Percentiles rank a stretch among this genome's conserved stretches.
Evolutionary conservation across 2,888 invertebrate genomes (phyloP).

Genomic region (Polylopha cassiicola): DNA sequence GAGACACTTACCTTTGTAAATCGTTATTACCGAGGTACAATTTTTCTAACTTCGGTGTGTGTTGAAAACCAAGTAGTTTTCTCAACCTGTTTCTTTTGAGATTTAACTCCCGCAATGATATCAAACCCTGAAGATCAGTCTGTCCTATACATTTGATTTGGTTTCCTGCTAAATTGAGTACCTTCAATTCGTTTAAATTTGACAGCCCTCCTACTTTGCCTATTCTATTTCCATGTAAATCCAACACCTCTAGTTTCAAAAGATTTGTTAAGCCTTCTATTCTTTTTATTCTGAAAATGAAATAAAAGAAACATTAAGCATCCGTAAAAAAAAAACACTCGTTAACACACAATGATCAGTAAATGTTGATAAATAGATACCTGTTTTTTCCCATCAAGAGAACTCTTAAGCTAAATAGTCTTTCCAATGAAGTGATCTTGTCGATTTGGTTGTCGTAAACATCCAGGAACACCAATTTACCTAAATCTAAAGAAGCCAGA

Average conservation of each 20-base stretch:
- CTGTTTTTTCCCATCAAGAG: constrained; percentile 94
- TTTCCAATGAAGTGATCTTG: constrained; percentile 86
- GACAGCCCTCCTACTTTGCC: constrained; percentile 83
- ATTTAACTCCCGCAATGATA: constrained; percentile 90
- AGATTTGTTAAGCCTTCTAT: constrained; percentile 86
- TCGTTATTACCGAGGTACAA: constrained; percentile 90
- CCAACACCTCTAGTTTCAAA: constrained; percentile 90
- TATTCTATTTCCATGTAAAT: constrained; percentile 95
- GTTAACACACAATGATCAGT: not conserved
- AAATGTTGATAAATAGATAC: constrained; percentile 47
- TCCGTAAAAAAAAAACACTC: not conserved
- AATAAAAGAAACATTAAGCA: not conserved
- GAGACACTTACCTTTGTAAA: constrained; percentile 73
- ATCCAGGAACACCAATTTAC: constrained; percentile 92
- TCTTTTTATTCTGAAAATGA: constrained; percentile 81
- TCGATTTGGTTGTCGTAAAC: constrained; percentile 97
- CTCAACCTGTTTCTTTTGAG: constrained; percentile 90
- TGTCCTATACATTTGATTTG: constrained; percentile 86
- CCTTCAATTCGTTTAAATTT: constrained; percentile 86
- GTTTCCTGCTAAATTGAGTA: constrained; percentile 95
- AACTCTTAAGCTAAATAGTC: constrained; percentile 87
- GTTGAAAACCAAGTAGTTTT: constrained; percentile 87
- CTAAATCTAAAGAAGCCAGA: constrained; percentile 73
- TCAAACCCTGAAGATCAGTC: constrained; percentile 86
- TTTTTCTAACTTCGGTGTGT: constrained; percentile 85